Evolutionary conservation across 2,797 vertebrate genomes (phyloP).

Genomic region (Chiroxiphia lanceolata): DNA sequence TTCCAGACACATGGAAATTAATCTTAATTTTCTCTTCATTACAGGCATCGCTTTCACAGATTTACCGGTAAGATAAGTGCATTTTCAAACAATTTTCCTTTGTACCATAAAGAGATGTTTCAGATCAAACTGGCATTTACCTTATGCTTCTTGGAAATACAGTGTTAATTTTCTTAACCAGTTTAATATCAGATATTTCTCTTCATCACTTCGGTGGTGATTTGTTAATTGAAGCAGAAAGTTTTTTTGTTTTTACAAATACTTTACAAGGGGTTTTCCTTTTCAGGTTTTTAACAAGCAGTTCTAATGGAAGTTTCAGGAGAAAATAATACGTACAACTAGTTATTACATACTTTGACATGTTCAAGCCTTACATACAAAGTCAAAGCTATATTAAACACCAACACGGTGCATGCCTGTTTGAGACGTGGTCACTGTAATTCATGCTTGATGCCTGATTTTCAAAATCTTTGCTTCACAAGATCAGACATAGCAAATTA

Average conservation of each 20-base stretch:
- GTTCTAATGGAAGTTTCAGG: background rate
- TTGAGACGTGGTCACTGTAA: background rate
- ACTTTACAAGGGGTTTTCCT: background rate
- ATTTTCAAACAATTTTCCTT: constrained; percentile 3
- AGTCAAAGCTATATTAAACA: background rate
- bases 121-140: background rate
- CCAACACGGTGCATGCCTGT: background rate
- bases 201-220: background rate
- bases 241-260: background rate
- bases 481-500: background rate
- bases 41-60: constrained; percentile 85
- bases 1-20: background rate
- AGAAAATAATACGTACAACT: background rate
- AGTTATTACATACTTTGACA: background rate
- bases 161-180: background rate
- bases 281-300: background rate
- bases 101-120: background rate
- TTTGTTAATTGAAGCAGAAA: background rate
- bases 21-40: constrained; percentile 54
- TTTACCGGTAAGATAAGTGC: constrained; percentile 80
- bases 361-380: background rate
- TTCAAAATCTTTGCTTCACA: background rate
- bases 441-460: background rate
- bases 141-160: background rate
- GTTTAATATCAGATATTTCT: background rate